A percentile compares a stretch with the other conserved stretches of the same genome.
Conservation (phyloP, 2,888 invertebrate species). For the Anoncus sp. region DNA sequence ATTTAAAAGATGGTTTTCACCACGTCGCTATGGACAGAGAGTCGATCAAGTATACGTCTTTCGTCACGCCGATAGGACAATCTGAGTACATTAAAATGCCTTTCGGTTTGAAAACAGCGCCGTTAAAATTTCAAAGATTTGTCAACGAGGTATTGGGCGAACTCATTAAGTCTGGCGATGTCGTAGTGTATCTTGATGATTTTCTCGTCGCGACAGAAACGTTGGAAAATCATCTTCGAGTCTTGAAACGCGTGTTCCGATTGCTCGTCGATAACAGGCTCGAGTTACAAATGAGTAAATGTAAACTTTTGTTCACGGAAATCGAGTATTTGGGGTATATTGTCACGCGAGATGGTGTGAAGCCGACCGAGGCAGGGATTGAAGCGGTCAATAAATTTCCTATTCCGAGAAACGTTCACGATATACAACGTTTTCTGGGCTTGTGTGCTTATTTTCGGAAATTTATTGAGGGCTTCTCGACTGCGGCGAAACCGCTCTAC, state of each 20-base stretch:
- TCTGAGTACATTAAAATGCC: conserved; percentile 43
- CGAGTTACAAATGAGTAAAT: conserved; percentile 56
- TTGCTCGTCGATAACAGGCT: conserved; percentile 33
- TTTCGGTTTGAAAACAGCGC: conserved; percentile 57
- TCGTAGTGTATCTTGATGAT: conserved; percentile 69
- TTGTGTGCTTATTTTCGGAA: conserved; percentile 69
- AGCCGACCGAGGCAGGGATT: conserved; percentile 57
- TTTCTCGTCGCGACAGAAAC: conserved; percentile 47
- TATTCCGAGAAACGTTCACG: conserved; percentile 61
- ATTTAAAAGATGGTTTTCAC: conserved; percentile 67
- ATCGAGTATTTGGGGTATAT: conserved; percentile 64
- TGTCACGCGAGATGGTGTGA: conserved; percentile 56
- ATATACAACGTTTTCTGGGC: conserved; percentile 70
- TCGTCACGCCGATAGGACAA: conserved; percentile 42
- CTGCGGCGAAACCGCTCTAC: conserved; percentile 72
- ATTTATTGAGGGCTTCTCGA: conserved; percentile 67
- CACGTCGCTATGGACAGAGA: conserved; percentile 59
- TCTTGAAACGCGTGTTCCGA: conserved; percentile 33
- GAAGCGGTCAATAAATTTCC: conserved; percentile 65
- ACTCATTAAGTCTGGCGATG: conserved; percentile 60
- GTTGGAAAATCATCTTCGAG: conserved; percentile 22
- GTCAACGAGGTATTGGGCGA: conserved; percentile 60
- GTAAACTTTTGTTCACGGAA: conserved; percentile 56
- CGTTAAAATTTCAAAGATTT: conserved; percentile 63
- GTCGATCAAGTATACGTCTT: conserved; percentile 64